Evolutionary conservation across 37 sponge, comb jelly and placozoan genomes (phyloP), one percentile per base, ranked within the genome.

Genomic region (Spongilla lacustris): DNA sequence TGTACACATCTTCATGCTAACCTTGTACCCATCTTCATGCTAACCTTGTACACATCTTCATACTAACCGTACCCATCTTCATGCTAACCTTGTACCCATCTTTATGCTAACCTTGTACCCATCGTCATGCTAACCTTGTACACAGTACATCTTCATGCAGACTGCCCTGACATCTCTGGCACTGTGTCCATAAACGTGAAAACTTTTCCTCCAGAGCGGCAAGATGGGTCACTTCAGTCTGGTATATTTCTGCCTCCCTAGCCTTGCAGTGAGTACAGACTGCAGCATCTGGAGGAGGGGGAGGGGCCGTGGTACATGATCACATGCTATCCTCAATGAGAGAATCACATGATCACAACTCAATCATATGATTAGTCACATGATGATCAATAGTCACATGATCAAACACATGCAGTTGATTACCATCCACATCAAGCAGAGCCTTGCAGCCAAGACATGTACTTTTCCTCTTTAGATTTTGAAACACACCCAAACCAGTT

Each of bases 121-220:
- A n/a, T n/a, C n/a, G n/a, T n/a, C 26, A 29, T 21, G 2, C 88
- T 67, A 26, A 97, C 97, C 92, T 98, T 48, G 99, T 96, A 81
- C 99, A 98, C n/a, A 98, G 79, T 23, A 98, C 95, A 80, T 98
- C 99, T 87, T 98, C 96, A 78, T 96, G 97, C 0, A 98, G 88
- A 66, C 97, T 98, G 2, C 97, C 97, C 78, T 96, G 97, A 70
- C 99, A 98, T 4, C 97, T 76, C 82, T 98, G 99, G 66, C 99
- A 98, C 94, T 98, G 92, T 22, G 99, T 98, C 99, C 99, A 98
- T 73, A 98, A 83, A 12, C 92, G 91, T 80, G 93, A 90, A 84
- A 98, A 98, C 88, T 89, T 94, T 73, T 95, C 92, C 76, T 98
- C 99, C 32, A 95, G 88, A 22, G 78, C 69, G 27, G 86, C 31